Base-by-base conservation (phyloP, 2,888 invertebrate species). In the Spialia ferax region DNA sequence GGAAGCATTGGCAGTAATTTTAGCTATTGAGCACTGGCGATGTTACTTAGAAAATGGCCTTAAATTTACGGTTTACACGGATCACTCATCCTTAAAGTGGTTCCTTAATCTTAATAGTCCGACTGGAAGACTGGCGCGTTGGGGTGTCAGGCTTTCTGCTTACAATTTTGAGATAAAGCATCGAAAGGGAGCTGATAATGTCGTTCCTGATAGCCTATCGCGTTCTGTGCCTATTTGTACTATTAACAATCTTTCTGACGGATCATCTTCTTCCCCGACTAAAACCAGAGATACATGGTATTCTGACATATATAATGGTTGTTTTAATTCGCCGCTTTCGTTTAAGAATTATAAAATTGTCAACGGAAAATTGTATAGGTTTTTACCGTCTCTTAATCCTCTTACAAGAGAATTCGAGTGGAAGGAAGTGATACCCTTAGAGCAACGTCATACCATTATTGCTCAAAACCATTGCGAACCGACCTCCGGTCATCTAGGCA, bases 131-230 rank as follows among this genome's bases (percentile, higher is more conserved):
- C 50, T 79, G 2, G 77, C 77, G 18, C 63, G 78, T 2, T 78
- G 76, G 77, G 74, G 76, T 55, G 68, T 75, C 0, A 66, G 79
- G 0, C 18, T 79, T 1, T 77, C 76, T 0, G 32, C 69, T 0
- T 79, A 70, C 63, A 70, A 76, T 52, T 77, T 77, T 63, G 61
- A 45, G 0, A 69, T 79, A 0, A 74, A 73, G 61, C 77, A 80
- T 45, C 71, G 75, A 1, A 52, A 63, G 1, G 75, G 77, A 6
- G 13, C 1, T 0, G 77, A 79, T 4, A 78, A 77, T 32, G 63
- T 78, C 1, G 48, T 77, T 0, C 77, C 78, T 0, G 77, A 79
- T 26, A 45, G 63, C 0, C 32, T 78, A 0, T 76, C 75, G 1
- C 48, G 76, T 0, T n/a, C 69, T 45, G 52, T 68, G 11, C 50